Conservation (phyloP, 2,888 invertebrate genomes). For the Masnerella sp. region DNA sequence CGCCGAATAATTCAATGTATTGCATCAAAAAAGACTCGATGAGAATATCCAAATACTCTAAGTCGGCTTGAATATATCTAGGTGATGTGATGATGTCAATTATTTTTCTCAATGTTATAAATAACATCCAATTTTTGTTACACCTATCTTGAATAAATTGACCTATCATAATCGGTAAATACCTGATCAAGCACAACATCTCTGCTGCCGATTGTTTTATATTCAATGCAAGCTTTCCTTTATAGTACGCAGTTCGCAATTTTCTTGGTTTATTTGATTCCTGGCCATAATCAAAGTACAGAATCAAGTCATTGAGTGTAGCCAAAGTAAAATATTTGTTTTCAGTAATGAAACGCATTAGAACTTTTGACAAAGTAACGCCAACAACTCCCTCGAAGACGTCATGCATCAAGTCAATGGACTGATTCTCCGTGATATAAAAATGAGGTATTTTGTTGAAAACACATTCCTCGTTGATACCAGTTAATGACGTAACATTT, state of each 20-base stretch:
- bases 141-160: constrained; percentile 15
- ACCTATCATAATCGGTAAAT: constrained; percentile 46
- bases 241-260: constrained; percentile 13
- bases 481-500: constrained; percentile 29
- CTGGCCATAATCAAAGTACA: constrained; percentile 18
- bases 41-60: constrained; percentile 10
- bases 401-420: constrained; percentile 49
- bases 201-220: constrained; percentile 49
- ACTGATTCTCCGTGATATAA: constrained; percentile 45
- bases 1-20: constrained; percentile 31
- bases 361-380: constrained; percentile 26
- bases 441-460: constrained; percentile 41
- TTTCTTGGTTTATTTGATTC: constrained; percentile 18
- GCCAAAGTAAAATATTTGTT: constrained; percentile 26
- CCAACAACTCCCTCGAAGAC: constrained; percentile 23
- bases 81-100: constrained; percentile 35
- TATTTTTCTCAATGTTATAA: constrained; percentile 37
- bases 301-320: constrained; percentile 18
- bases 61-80: constrained; percentile 24
- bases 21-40: constrained; percentile 30
- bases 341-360: constrained; percentile 17
- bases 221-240: constrained; percentile 4
- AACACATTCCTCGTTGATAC: constrained; percentile 42
- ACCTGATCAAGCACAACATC: constrained; percentile 37
- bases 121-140: constrained; percentile 43